Base-by-base conservation (phyloP, 2,113 vertebrate species). In the Mobula hypostoma region DNA sequence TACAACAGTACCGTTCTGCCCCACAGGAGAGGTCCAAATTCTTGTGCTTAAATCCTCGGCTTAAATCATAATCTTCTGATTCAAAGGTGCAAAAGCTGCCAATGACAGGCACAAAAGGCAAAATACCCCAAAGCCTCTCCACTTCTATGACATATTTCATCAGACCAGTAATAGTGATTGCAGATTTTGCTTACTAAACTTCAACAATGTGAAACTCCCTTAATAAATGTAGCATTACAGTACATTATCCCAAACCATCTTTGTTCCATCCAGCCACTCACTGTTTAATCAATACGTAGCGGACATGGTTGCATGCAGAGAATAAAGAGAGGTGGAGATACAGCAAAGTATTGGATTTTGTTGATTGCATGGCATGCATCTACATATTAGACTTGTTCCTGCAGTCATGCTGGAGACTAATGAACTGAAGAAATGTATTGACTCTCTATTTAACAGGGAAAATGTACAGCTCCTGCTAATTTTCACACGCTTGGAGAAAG, bases 301-400 rank as follows among this genome's bases (percentile, higher is more conserved):
- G 95, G 32, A 92, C 94, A 95, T 94, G 87, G 82, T 94, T 21
- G 6, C 0, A 19, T 40, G 17, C 21, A 95, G n/a, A 94, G 36
- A 95, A 94, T 72, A 94, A 96, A 95, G 94, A 94, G 27, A 94
- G 48, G 94, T 94, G 94, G 24, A 56, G 94, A 1, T 56, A 19
- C 78, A 87, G 66, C 12, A 88, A 95, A 94, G 2, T 79, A 94
- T 94, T 61, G 70, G 19, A 94, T 95, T 95, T 95, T 94, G 68
- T 94, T 94, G 36, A 0, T 94, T 95, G n/a, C 72, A 74, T 88
- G 11, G 5, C 68, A 61, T 77, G 63, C 29, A 32, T 0, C 27
- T 27, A 76, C 40, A 2, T 2, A 17, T 95, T 95, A 91, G n/a
- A 94, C 4, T 14, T 94, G 93, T 63, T 85, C 21, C 94, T 74